Conservation (phyloP, 1,140 invertebrate species). For the Macrocentrus cingulum region DNA sequence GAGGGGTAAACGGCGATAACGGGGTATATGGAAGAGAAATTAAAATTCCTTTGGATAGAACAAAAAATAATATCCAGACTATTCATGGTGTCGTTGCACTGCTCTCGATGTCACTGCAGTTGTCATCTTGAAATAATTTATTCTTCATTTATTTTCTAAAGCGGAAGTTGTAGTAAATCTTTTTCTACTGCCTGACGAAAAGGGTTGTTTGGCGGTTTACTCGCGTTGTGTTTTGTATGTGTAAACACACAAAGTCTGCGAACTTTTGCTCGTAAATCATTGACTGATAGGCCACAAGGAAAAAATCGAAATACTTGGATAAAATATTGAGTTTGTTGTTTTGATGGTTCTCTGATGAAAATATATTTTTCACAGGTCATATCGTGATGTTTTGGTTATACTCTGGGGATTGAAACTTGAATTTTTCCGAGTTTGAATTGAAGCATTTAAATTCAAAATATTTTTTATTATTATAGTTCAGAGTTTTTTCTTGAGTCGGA, state of each 20-base stretch:
- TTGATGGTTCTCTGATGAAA: no score
- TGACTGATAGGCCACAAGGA: no score
- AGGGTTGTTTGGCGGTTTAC: conserved; percentile 20
- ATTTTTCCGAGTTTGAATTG: no score
- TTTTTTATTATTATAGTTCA: no score
- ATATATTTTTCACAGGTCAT: no score
- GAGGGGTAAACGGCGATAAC: neutral
- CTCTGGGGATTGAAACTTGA: no score
- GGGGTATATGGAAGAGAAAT: conserved; percentile 27
- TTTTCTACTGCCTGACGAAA: conserved; percentile 29
- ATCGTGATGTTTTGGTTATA: no score
- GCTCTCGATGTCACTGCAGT: conserved; percentile 36
- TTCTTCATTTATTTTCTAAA: conserved; percentile 11
- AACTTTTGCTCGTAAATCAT: conserved; percentile 23
- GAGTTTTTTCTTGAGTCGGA: no score
- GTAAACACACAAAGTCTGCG: neutral
- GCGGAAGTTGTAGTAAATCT: conserved; percentile 29
- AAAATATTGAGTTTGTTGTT: conserved; percentile 12
- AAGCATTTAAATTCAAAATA: no score
- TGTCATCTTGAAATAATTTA: neutral
- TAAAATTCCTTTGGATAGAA: conserved; percentile 30
- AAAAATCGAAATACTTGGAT: conserved; percentile 1
- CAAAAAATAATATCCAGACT: conserved; percentile 6
- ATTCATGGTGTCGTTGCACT: conserved; percentile 36
- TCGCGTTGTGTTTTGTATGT: no score